Percentiles rank a stretch among this genome's conserved stretches.
Evolutionary conservation across 1,140 invertebrate genomes (phyloP).

Genomic region (Antheraea mylitta): DNA sequence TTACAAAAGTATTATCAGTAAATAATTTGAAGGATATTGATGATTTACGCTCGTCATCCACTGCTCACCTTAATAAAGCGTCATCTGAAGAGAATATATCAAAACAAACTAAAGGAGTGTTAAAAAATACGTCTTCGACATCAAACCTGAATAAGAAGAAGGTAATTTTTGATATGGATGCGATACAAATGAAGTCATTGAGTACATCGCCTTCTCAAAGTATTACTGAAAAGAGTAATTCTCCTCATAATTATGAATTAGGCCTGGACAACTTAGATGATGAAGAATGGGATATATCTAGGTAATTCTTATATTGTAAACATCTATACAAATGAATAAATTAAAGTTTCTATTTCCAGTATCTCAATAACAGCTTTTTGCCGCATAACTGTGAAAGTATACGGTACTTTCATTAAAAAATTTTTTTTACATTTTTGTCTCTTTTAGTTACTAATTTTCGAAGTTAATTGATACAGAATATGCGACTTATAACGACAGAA

Average conservation of each 20-base stretch:
- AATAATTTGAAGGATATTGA: slow-evolving; percentile 43
- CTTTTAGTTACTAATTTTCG: no score
- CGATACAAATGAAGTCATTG: slow-evolving; percentile 74
- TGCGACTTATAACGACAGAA: no score
- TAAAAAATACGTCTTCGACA: slow-evolving; percentile 78
- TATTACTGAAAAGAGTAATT: slow-evolving; percentile 55
- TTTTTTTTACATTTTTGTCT: no score
- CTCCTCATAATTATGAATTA: slow-evolving; percentile 60
- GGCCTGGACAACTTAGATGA: slow-evolving; percentile 63
- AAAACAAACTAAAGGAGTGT: slow-evolving; percentile 77
- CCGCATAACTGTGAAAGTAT: no score
- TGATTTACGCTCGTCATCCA: slow-evolving; percentile 39
- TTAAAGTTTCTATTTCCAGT: no score
- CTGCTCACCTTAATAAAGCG: slow-evolving; percentile 37
- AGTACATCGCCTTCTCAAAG: slow-evolving; percentile 69
- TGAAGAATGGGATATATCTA: slow-evolving; percentile 77
- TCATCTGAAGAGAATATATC: slow-evolving; percentile 56
- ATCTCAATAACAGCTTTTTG: no score
- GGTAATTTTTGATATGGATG: slow-evolving; percentile 81
- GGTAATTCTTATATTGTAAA: slow-evolving; percentile 46
- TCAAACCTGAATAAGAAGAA: slow-evolving; percentile 80
- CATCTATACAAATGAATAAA: not conserved
- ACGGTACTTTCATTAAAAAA: no score
- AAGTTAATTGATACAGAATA: no score
- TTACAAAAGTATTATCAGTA: slow-evolving; percentile 1